Evolutionary conservation across 2,797 vertebrate genomes (phyloP).

Genomic region (Sebastes ruberrimus): DNA sequence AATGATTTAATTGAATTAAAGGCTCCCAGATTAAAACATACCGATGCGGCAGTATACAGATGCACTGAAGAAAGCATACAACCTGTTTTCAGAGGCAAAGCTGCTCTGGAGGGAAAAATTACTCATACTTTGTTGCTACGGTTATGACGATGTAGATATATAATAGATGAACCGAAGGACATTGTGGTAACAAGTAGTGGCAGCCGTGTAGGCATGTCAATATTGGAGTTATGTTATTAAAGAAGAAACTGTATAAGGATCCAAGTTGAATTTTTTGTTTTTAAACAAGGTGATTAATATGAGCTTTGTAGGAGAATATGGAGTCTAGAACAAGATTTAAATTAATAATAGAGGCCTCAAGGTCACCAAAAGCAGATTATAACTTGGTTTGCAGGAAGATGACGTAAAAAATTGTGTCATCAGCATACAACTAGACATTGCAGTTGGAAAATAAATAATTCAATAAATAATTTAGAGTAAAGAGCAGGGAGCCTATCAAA

Average conservation of each 20-base stretch:
- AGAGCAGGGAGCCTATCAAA: neutral
- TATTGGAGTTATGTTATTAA: neutral
- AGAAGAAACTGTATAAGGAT: neutral
- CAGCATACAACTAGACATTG: neutral
- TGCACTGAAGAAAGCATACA: neutral
- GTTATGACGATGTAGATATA: neutral
- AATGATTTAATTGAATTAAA: slow-evolving; percentile 80
- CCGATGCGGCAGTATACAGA: neutral
- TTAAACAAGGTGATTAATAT: neutral
- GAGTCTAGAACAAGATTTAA: neutral
- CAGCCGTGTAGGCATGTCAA: neutral
- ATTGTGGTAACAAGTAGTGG: neutral
- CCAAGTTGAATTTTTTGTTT: neutral
- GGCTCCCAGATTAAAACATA: slow-evolving; percentile 56
- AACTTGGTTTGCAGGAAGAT: neutral
- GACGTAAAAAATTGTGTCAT: neutral
- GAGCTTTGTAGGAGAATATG: neutral
- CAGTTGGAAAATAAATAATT: neutral
- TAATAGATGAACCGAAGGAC: neutral
- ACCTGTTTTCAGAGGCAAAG: neutral
- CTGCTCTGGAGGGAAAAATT: neutral
- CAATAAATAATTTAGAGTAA: neutral
- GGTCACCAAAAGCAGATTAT: neutral
- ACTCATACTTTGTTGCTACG: neutral
- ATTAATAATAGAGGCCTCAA: neutral